Evolutionary conservation across 2,888 invertebrate genomes (phyloP).

Genomic region (Acleris cristana): DNA sequence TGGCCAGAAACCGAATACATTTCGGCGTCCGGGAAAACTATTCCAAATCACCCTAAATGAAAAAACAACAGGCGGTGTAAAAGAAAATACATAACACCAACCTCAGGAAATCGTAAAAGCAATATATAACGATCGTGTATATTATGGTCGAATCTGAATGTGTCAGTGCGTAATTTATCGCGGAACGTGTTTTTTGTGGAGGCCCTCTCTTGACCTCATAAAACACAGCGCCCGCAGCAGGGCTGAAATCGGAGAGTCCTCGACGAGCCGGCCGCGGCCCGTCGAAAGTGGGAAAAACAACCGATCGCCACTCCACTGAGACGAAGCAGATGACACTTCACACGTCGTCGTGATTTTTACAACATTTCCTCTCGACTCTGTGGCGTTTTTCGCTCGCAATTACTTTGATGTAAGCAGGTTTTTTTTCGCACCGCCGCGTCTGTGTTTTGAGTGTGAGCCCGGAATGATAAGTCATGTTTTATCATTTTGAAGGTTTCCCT

Average conservation of each 20-base stretch:
- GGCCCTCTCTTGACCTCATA: slow-evolving; percentile 82
- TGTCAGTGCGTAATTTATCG: slow-evolving; percentile 83
- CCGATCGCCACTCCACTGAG: slow-evolving; percentile 80
- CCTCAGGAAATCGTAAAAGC: slow-evolving; percentile 62
- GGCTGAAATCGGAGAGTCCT: slow-evolving; percentile 73
- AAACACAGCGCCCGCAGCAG: slow-evolving; percentile 76
- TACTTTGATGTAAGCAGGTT: slow-evolving; percentile 70
- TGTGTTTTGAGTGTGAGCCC: slow-evolving; percentile 49
- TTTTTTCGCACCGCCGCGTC: slow-evolving; percentile 49
- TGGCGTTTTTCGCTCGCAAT: slow-evolving; percentile 74
- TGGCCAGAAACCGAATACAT: neutral
- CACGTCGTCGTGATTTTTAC: slow-evolving; percentile 82
- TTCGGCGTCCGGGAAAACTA: slow-evolving; percentile 9
- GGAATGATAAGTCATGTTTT: slow-evolving; percentile 44
- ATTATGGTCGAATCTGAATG: slow-evolving; percentile 82
- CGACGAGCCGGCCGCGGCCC: slow-evolving; percentile 67
- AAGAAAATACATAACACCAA: slow-evolving; percentile 47
- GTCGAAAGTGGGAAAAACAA: slow-evolving; percentile 82
- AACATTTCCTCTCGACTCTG: slow-evolving; percentile 74
- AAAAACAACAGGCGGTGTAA: slow-evolving; percentile 27
- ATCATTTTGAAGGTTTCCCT: slow-evolving; percentile 39
- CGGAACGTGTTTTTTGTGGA: slow-evolving; percentile 79
- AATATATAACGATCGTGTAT: slow-evolving; percentile 78
- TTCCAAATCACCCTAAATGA: slow-evolving; percentile 20
- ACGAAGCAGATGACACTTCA: slow-evolving; percentile 79